Base-by-base conservation (phyloP, 2,113 vertebrate species). In the Mormyrus iriodes region DNA sequence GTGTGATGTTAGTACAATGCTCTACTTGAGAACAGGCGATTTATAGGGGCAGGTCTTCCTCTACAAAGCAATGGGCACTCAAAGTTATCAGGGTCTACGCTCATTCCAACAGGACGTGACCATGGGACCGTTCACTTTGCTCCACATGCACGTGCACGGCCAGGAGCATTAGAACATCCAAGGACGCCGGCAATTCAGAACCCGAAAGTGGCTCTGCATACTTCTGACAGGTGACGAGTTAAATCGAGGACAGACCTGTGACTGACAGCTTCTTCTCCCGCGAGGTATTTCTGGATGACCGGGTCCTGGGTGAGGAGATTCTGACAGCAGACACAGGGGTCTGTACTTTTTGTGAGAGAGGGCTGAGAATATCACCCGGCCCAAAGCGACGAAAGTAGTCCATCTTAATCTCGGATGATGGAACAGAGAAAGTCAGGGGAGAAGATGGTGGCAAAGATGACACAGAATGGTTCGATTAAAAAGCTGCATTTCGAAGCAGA, bases 191-290 rank as follows among this genome's bases (percentile, higher is more conserved):
- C n/a, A 86, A 51, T 39, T 51, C 15, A 8, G 31, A 53, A 39
- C 1, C 7, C 48, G 55, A 55, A 55, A 27, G 27, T 1, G 51
- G 85, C 13, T 86, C n/a, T 86, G 27, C 12, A 17, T 35, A 35
- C 24, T 21, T 76, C 24, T 76, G 65, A 88, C 87, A 51, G 61
- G 65, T 49, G 65, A 49, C 44, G 15, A 76, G 88, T 88, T 79
- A 79, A 51, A 79, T 12, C 2, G 65, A 88, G 88, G 65, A 79
- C 88, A 53, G 46, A 15, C 53, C 0, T 0, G 9, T 51, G 52
- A 44, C 48, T 39, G 88, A 7, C 24, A 19, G 86, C 53, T 65
- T 46, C 42, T 7, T 69, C 48, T 88, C n/a, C 27, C 10, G 8
- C 27, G n/a, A 76, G 46, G 65, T 51, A 73, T 76, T 31, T 86